phyloP scores from a whole-genome alignment of 2,888 invertebrate genomes.

The Prosopocoilus inquinatus region DNA sequence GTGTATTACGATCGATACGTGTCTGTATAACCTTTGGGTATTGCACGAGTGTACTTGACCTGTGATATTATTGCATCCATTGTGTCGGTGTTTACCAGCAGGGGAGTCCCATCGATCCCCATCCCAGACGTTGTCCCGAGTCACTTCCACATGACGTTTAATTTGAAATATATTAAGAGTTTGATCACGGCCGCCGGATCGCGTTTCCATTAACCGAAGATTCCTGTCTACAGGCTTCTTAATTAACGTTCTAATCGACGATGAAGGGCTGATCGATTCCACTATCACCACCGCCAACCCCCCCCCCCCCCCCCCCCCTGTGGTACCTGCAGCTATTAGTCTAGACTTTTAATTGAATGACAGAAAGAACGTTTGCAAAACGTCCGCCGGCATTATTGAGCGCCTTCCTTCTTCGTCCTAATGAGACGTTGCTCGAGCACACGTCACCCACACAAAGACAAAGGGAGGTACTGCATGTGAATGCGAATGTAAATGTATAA shows the following conservation, averaged over 20 bases:
- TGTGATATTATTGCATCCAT: constrained; percentile 4
- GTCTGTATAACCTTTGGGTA: neutral
- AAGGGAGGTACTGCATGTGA: constrained; percentile 6
- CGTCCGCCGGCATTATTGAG: constrained; percentile 1
- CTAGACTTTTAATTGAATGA: constrained; percentile 4
- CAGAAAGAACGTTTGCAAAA: neutral
- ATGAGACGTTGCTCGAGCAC: constrained; percentile 19
- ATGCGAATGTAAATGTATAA: constrained; percentile 14
- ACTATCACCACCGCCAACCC: constrained; percentile 5
- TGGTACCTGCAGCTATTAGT: constrained; percentile 6
- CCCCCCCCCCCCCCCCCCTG: constrained; percentile 6
- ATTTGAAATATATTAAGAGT: constrained; percentile 39
- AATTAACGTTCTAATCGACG: constrained; percentile 31
- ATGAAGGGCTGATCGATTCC: constrained; percentile 22
- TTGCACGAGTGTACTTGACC: constrained; percentile 2
- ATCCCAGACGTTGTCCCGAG: constrained; percentile 22
- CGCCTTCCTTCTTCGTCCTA: constrained; percentile 15
- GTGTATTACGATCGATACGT: neutral
- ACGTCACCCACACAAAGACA: constrained; percentile 18
- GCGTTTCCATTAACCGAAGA: constrained; percentile 35
- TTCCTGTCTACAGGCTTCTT: constrained; percentile 29
- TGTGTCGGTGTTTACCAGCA: constrained; percentile 10
- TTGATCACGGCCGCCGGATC: constrained; percentile 35
- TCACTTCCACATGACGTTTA: constrained; percentile 35
- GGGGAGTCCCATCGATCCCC: constrained; percentile 13